A percentile compares a stretch with the other conserved stretches of the same genome.
Evolutionary conservation across 1,140 invertebrate genomes (phyloP).

Genomic region (Drosophila pseudoananassae): DNA sequence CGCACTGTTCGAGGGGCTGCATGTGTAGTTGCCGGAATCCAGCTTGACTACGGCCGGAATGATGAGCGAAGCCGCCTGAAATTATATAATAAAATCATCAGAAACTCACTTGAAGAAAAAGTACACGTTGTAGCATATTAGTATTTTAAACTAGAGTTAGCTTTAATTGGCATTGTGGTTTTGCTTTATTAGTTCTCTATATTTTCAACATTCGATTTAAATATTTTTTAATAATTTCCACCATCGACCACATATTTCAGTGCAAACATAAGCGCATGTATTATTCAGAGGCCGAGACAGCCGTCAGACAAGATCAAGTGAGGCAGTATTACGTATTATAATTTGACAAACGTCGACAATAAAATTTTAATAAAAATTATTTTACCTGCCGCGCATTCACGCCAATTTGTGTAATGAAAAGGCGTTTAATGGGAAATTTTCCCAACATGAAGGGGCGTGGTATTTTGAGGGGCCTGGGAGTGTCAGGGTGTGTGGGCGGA

Average conservation of each 20-base stretch:
- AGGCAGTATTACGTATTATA: constrained; percentile 64
- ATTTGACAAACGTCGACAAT: constrained; percentile 70
- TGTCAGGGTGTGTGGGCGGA: constrained; percentile 4
- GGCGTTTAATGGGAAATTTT: constrained; percentile 56
- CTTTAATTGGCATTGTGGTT: no score
- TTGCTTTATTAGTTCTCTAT: not conserved
- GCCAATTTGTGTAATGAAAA: constrained; percentile 75
- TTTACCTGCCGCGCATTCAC: constrained; percentile 29
- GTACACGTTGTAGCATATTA: not conserved
- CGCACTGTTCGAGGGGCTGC: constrained; percentile 83
- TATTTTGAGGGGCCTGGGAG: not conserved
- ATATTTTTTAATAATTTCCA: not conserved
- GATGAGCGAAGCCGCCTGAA: constrained; percentile 82
- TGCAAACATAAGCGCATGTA: constrained; percentile 21
- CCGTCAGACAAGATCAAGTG: constrained; percentile 40
- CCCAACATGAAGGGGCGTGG: constrained; percentile 4
- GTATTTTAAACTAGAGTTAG: no score
- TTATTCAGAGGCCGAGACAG: constrained; percentile 58
- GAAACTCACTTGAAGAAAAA: constrained; percentile 10
- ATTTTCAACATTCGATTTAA: not conserved
- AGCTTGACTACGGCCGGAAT: constrained; percentile 82
- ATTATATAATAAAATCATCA: constrained; percentile 34
- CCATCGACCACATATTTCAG: not conserved
- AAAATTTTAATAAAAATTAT: constrained; percentile 72
- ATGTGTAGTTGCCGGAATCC: constrained; percentile 84